A percentile compares a stretch with the other conserved stretches of the same genome.
These are phyloP conservation scores for Eurystomus glaucurus DNA, from an alignment of 2,797 vertebrate species.

Conservation along the genomic window DNA sequence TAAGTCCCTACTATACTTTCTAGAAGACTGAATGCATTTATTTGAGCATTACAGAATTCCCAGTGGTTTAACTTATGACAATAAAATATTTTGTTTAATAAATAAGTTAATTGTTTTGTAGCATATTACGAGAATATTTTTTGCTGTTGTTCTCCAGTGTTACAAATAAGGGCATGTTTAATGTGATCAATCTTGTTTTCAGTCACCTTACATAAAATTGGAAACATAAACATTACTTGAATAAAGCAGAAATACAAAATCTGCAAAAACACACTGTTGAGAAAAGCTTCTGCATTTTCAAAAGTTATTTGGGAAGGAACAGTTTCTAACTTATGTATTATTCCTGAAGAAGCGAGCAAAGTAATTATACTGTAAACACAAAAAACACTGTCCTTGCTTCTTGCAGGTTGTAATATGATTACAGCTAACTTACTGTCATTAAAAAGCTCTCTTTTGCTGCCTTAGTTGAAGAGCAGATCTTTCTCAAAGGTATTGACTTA, in stretches of 20 bases:
- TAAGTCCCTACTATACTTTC: background rate
- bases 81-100: background rate
- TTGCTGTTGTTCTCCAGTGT: background rate
- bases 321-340: constrained; percentile 31
- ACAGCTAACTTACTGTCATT: constrained; percentile 46
- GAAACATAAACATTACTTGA: background rate
- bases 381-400: constrained; percentile 31
- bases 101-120: background rate
- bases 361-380: constrained; percentile 25
- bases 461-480: constrained; percentile 65
- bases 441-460: constrained; percentile 62
- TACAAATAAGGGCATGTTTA: background rate
- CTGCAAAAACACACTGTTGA: background rate
- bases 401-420: constrained; percentile 39
- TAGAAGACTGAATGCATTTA: background rate
- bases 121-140: background rate
- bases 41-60: background rate
- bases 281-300: background rate
- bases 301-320: background rate
- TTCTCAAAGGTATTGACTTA: constrained; percentile 74
- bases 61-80: background rate
- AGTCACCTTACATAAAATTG: background rate
- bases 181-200: background rate
- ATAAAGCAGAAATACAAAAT: background rate
- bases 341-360: constrained; percentile 44